These are phyloP conservation scores for Drosophila parthenogenetica DNA, from an alignment of 2,888 invertebrate species.

Conservation along the genomic window DNA sequence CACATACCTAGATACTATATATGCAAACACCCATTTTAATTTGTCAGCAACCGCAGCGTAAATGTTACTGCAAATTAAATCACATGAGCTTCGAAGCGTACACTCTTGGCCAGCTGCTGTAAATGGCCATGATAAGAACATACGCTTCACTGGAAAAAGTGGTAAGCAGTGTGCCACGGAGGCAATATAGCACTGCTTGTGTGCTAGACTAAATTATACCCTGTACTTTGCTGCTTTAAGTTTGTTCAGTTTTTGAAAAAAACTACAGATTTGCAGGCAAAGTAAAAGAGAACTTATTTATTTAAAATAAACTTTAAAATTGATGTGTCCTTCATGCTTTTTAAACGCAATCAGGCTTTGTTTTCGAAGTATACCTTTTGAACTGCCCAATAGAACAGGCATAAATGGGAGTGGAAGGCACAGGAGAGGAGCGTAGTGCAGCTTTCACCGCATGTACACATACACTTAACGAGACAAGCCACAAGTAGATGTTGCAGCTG, in stretches of 20 bases:
- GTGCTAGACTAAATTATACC: too few relatives aligned
- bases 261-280: too few relatives aligned
- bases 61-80: background rate
- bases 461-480: constrained; percentile 26
- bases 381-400: background rate
- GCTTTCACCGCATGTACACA: constrained; percentile 14
- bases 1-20: background rate
- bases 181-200: too few relatives aligned
- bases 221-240: too few relatives aligned
- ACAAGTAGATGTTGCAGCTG: background rate
- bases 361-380: too few relatives aligned
- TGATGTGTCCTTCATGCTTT: too few relatives aligned
- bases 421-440: background rate
- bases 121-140: background rate
- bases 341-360: too few relatives aligned
- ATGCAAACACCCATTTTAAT: background rate
- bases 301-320: too few relatives aligned
- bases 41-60: background rate
- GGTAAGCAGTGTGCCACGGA: too few relatives aligned
- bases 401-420: background rate
- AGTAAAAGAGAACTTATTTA: too few relatives aligned
- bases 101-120: background rate
- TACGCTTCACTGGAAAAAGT: too few relatives aligned
- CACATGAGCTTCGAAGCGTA: background rate
- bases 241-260: too few relatives aligned